A percentile compares a stretch with the other conserved stretches of the same genome.
These are phyloP conservation scores for Hesperophylax magnus DNA, from an alignment of 1,140 invertebrate species.

Conservation along the genomic window DNA sequence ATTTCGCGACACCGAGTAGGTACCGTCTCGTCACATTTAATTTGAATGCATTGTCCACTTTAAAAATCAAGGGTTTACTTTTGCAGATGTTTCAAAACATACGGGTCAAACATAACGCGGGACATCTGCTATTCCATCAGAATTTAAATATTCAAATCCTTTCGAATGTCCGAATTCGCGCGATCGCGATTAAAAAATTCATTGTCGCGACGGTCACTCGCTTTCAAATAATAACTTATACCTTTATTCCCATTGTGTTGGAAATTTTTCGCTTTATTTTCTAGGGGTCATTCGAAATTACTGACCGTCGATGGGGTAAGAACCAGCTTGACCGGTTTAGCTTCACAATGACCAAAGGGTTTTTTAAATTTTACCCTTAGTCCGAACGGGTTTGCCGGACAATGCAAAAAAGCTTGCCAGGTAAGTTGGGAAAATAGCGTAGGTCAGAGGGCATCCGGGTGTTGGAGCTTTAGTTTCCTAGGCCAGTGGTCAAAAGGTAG, in stretches of 20 bases:
- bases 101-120: neutral
- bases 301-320: conserved; percentile 44
- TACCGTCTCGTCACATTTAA: no score
- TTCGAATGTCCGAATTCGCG: conserved; percentile 7
- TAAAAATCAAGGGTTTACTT: no score
- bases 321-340: conserved; percentile 48
- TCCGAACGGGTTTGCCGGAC: conserved; percentile 45
- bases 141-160: conserved; percentile 35
- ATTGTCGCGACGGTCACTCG: conserved; percentile 26
- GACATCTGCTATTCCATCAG: conserved; percentile 3
- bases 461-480: neutral
- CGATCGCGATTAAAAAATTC: conserved; percentile 28
- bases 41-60: no score
- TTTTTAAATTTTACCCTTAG: conserved; percentile 35
- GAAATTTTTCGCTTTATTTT: conserved; percentile 44
- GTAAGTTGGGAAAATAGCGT: neutral
- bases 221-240: neutral
- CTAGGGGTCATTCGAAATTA: conserved; percentile 34
- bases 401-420: neutral
- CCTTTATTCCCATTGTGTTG: conserved; percentile 12
- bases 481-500: neutral
- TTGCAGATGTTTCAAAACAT: no score
- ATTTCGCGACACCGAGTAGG: no score
- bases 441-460: conserved; percentile 21
- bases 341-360: conserved; percentile 36